Percentiles rank a stretch among this genome's conserved stretches.
Evolutionary conservation across 2,113 vertebrate species (phyloP).

Genomic region (Alosa alosa): DNA sequence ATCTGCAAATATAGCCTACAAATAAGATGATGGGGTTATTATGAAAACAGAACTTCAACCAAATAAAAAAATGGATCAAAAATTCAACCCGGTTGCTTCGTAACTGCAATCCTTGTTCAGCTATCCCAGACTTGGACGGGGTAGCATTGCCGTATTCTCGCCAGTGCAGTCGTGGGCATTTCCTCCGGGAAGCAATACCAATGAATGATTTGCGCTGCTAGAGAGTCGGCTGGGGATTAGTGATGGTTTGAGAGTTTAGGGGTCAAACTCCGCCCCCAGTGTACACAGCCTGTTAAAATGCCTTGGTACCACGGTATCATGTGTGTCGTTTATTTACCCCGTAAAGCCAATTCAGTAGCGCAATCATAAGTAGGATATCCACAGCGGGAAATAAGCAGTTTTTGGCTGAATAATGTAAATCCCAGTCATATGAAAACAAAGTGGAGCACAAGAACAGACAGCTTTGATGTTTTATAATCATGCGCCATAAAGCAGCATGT

Average conservation of each 20-base stretch:
- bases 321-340: slow-evolving; percentile 23
- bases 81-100: not conserved
- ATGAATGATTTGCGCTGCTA: slow-evolving; percentile 54
- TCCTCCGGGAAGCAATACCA: slow-evolving; percentile 38
- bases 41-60: not conserved
- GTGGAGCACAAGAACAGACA: not conserved
- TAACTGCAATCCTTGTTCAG: not conserved
- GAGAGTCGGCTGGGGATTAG: slow-evolving; percentile 67
- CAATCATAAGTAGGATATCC: not conserved
- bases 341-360: not conserved
- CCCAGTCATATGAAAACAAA: not conserved
- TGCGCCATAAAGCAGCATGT: slow-evolving; percentile 48
- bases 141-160: slow-evolving; percentile 4
- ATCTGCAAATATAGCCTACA: not conserved
- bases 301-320: slow-evolving; percentile 26
- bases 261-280: slow-evolving; percentile 74
- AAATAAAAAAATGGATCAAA: not conserved
- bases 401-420: not conserved
- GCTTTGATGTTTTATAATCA: slow-evolving; percentile 64
- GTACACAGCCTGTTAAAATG: slow-evolving; percentile 58
- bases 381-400: not conserved
- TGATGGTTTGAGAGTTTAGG: slow-evolving; percentile 70
- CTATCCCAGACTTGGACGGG: slow-evolving; percentile 10
- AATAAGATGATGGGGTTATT: not conserved
- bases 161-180: slow-evolving; percentile 27